Percentiles rank a stretch among this genome's conserved stretches.
These are phyloP conservation scores for Notothenia coriiceps DNA, from an alignment of 2,113 vertebrate species.

Conservation along the genomic window DNA sequence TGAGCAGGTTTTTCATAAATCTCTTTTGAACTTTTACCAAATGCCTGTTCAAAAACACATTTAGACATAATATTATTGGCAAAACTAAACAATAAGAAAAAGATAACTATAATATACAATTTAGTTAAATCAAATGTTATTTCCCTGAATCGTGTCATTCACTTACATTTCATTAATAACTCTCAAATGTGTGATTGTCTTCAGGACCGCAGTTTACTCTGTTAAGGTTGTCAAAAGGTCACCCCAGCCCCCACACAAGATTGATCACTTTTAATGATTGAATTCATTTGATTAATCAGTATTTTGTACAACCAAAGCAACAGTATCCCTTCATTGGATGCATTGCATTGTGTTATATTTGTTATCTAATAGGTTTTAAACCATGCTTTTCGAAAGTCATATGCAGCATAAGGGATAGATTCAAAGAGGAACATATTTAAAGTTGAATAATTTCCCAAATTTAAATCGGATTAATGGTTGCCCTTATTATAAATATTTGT, in stretches of 20 bases:
- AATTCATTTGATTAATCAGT: too few relatives aligned
- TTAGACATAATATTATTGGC: neutral
- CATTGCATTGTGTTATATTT: neutral
- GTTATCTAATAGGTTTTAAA: neutral
- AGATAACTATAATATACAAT: neutral
- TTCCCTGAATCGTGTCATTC: neutral
- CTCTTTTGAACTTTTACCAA: neutral
- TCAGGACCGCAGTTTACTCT: conserved; percentile 4
- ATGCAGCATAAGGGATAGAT: neutral
- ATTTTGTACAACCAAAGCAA: neutral
- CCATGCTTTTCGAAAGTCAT: neutral
- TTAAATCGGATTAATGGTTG: neutral
- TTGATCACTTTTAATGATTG: neutral
- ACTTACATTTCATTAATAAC: conserved; percentile 18
- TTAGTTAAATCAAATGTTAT: neutral
- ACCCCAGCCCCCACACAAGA: neutral
- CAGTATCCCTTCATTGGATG: neutral
- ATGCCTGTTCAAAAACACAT: neutral
- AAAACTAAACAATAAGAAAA: neutral
- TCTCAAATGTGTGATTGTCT: conserved; percentile 39
- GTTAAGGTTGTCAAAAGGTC: conserved; percentile 36
- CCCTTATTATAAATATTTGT: neutral
- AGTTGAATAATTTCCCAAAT: conserved; percentile 1
- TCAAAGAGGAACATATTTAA: neutral
- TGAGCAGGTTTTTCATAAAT: neutral